Base-by-base conservation (phyloP, 2,888 invertebrate species). In the Drosophila cognata region DNA sequence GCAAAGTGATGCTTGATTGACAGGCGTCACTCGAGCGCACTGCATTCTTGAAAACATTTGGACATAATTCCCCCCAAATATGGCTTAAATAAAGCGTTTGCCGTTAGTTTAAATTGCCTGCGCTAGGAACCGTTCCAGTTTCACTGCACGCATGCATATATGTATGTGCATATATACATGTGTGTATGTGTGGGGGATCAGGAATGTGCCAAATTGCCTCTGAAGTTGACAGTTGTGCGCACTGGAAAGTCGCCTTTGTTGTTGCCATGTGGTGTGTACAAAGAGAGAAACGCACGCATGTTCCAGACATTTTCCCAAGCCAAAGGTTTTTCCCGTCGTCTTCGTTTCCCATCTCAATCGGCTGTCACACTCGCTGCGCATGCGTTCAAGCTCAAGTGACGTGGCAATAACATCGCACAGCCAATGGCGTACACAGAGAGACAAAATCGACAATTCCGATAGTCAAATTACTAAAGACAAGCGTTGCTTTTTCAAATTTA, bases 81-180 rank as follows among this genome's bases (percentile, higher is more conserved):
- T 78, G 87, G 87, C 73, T 77, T 82, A 86, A 88, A 79, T 79
- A 75, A 77, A 65, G 75, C 58, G 63, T 66, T 25, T 67, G 68
- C 88, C 89, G 89, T 88, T 88, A 88, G 43, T n/a, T 75, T 88
- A 76, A 86, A 81, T 74, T 81, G 76, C 69, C 63, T 69, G 57
- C 57, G 59, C 53, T n/a, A 53, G 62, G 67, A 71, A 77, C 73
- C 62, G 53, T 64, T 50, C 71, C 71, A 78, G 48, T 74, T 74
- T 57, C 33, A 46, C 36, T 35, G 46, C 59, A 56, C 38, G 57
- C 61, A 13, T n/a, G 18, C 18, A 18, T 28, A 38, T 16, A 16
- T 35, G 50, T 29, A 13, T n/a, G 18, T 10, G 7, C 21, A 43
- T 21, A 21, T 21, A 43, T 43, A 4, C 8, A 4, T 55, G 36